phyloP scores from a whole-genome alignment of 2,888 invertebrate genomes.

The Nemapogon koenigi region DNA sequence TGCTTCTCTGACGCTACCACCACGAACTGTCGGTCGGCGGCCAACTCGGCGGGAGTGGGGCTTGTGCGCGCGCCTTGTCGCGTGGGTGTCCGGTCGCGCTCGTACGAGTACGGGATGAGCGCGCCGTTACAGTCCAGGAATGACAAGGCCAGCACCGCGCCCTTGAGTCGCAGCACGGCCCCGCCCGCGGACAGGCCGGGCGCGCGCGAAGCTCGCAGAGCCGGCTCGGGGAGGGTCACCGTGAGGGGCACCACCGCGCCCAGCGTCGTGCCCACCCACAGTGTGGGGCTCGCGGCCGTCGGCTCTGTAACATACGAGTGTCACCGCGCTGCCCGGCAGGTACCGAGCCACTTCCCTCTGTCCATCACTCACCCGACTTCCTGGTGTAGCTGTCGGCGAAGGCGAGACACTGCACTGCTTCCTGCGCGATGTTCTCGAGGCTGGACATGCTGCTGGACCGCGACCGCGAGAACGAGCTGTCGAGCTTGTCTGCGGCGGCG shows the following conservation, averaged over 20 bases:
- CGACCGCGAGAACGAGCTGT: slow-evolving; percentile 95
- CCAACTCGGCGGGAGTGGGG: slow-evolving; percentile 69
- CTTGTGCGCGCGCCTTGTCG: slow-evolving; percentile 74
- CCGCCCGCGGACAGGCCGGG: slow-evolving; percentile 71
- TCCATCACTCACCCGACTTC: slow-evolving; percentile 80
- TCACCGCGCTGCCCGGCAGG: not conserved
- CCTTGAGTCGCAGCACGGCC: slow-evolving; percentile 95
- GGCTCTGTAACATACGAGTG: slow-evolving; percentile 68
- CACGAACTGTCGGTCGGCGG: slow-evolving; percentile 85
- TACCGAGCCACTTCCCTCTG: not conserved
- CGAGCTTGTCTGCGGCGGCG: slow-evolving; percentile 87
- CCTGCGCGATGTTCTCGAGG: slow-evolving; percentile 94
- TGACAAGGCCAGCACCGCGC: slow-evolving; percentile 91
- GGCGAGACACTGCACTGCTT: slow-evolving; percentile 94
- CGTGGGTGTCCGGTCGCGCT: slow-evolving; percentile 70
- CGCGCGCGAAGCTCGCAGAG: not conserved
- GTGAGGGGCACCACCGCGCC: slow-evolving; percentile 95
- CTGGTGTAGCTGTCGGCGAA: slow-evolving; percentile 95
- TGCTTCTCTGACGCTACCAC: slow-evolving; percentile 95
- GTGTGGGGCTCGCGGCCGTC: slow-evolving; percentile 81
- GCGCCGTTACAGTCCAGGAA: slow-evolving; percentile 96
- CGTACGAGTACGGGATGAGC: slow-evolving; percentile 87
- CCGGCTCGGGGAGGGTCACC: slow-evolving; percentile 82
- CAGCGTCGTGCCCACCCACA: slow-evolving; percentile 97
- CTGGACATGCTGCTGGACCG: slow-evolving; percentile 98